Evolutionary conservation across 2,888 invertebrate species (phyloP).

Genomic region (Metellina segmentata): DNA sequence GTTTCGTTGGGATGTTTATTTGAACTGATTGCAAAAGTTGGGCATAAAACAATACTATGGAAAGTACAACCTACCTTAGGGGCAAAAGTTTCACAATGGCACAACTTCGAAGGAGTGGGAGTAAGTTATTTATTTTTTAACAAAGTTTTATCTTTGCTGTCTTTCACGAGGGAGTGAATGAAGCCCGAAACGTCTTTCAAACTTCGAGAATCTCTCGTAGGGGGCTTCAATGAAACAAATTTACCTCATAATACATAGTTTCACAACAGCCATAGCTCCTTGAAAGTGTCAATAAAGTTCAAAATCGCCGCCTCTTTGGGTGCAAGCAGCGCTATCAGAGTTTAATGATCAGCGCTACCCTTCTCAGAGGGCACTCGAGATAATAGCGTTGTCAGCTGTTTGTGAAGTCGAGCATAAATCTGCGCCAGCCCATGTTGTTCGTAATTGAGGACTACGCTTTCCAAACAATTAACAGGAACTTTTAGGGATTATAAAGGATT

Average conservation of each 20-base stretch:
- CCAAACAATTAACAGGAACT: constrained; percentile 62
- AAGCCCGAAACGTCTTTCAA: constrained; percentile 9
- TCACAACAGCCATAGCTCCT: constrained; percentile 51
- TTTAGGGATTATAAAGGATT: constrained; percentile 44
- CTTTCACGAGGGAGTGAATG: no score
- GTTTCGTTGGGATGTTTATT: no score
- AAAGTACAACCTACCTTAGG: no score
- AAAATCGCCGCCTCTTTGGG: constrained; percentile 66
- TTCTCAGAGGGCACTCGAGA: constrained; percentile 51
- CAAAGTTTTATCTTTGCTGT: no score
- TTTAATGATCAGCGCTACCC: constrained; percentile 61
- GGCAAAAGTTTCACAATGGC: no score
- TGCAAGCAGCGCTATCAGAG: constrained; percentile 49
- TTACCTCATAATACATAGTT: constrained; percentile 30
- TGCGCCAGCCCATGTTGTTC: constrained; percentile 43
- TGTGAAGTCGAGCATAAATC: constrained; percentile 64
- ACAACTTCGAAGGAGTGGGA: no score
- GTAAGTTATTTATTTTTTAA: no score
- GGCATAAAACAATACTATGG: no score
- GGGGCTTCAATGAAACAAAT: constrained; percentile 36
- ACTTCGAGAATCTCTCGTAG: constrained; percentile 19
- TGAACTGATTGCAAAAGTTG: no score
- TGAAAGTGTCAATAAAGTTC: constrained; percentile 69
- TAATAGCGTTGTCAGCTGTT: constrained; percentile 71
- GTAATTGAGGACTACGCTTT: constrained; percentile 61